These are phyloP conservation scores for Limnothrissa miodon DNA, from an alignment of 2,113 vertebrate genomes.

Conservation along the genomic window DNA sequence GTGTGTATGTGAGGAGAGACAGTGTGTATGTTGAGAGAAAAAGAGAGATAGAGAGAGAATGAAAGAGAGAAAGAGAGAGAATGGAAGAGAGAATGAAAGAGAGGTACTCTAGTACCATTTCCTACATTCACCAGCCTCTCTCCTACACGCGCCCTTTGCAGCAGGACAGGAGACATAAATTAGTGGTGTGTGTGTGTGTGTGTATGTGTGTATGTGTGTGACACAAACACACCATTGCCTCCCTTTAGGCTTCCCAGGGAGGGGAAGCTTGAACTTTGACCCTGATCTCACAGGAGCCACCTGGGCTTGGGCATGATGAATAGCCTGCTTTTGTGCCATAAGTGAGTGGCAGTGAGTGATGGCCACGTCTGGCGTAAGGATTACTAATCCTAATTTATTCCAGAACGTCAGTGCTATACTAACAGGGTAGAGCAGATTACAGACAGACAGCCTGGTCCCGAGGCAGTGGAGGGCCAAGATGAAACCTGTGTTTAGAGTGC, in stretches of 20 bases:
- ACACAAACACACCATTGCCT: not conserved
- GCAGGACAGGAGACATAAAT: not conserved
- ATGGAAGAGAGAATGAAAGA: not conserved
- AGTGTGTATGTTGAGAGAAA: no score
- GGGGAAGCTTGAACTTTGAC: not conserved
- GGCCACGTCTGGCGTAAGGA: not conserved
- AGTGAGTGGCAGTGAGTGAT: not conserved
- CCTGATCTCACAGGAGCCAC: not conserved
- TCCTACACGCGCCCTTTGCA: not conserved
- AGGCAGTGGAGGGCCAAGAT: not conserved
- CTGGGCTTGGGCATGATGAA: not conserved
- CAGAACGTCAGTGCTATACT: not conserved
- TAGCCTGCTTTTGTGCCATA: not conserved
- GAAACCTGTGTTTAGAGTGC: not conserved
- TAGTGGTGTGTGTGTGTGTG: not conserved
- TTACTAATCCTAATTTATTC: not conserved
- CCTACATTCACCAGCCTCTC: constrained; percentile 8
- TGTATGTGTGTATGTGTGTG: no score
- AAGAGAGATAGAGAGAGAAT: no score
- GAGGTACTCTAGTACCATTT: not conserved
- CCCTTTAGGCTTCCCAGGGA: not conserved
- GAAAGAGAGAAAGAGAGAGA: not conserved
- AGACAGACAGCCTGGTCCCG: no score
- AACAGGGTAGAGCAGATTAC: not conserved
- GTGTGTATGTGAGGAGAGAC: no score